Base-by-base conservation (phyloP, 2,797 vertebrate genomes). In the Hydrolagus colliei region DNA sequence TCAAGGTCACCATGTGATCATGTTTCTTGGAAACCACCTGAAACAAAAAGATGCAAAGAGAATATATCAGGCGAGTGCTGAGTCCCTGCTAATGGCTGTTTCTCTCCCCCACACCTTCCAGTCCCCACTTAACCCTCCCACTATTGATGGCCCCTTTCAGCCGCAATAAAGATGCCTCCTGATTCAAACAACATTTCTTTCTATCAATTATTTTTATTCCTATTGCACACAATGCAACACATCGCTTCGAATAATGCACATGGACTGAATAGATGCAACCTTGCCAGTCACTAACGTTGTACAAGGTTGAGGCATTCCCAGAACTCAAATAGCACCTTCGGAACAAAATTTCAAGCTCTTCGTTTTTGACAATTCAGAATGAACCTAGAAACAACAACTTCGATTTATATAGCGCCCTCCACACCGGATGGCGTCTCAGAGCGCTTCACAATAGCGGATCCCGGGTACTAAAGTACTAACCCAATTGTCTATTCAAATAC, bases 21-120 rank as follows among this genome's bases (percentile, higher is more conserved):
- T 96, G 91, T 93, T 93, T 93, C 92, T 93, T 89, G 92, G 92
- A 95, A 93, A 95, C 93, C 92, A 95, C 96, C 97, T 98, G 92
- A 87, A 88, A 8, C 88, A 87, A 86, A 78, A 88, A 27, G 89
- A 72, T 76, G 74, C 74, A 72, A 35, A 87, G 22, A 88, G 12
- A 86, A 85, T 86, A 91, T 91, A 88, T 90, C 61, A 76, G 32
- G 20, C n/a, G 22, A 16, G 18, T 35, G 63, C 27, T 20, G 14
- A 63, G 10, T 8, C 4, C 35, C 78, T 10, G 78, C 52, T 52
- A 12, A 62, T 12, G 12, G 12, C 6, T 7, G 62, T 10, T 32
- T 62, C 6, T 52, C 1, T 59, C 27, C 62, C 27, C 27, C 9
- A 27, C 11, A 79, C 4, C 77, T 63, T 2, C 6, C 73, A 1